phyloP scores from a whole-genome alignment of 2,888 invertebrate genomes.

The Ochlodes sylvanus region DNA sequence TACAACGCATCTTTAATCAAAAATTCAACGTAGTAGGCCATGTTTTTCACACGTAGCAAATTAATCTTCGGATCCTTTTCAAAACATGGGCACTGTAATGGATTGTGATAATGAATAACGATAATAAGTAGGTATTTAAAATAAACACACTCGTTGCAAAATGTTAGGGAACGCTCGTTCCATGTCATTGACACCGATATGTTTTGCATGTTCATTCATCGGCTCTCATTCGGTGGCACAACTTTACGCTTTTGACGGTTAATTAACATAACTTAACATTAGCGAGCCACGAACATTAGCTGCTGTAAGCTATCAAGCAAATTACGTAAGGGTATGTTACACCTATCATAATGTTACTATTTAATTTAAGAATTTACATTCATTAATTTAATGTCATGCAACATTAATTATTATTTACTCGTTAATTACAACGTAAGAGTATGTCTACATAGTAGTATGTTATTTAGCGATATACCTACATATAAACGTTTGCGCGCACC shows the following conservation, averaged over 20 bases:
- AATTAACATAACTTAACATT: slow-evolving; percentile 13
- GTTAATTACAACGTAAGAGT: no score
- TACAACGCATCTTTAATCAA: no score
- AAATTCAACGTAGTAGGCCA: no score
- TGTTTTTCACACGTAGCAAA: no score
- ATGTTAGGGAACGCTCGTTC: slow-evolving; percentile 13
- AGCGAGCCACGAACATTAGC: slow-evolving; percentile 7
- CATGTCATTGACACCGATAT: slow-evolving; percentile 27
- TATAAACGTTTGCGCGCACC: no score
- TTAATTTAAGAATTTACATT: not conserved
- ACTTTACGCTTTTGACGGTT: slow-evolving; percentile 8
- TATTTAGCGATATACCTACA: no score
- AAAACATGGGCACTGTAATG: no score
- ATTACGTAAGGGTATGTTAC: not conserved
- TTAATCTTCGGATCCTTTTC: no score
- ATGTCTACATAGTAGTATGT: no score
- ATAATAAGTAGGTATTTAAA: not conserved
- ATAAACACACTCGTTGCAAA: slow-evolving; percentile 13
- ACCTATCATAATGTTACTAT: not conserved
- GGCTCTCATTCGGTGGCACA: slow-evolving; percentile 9
- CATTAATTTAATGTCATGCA: no score
- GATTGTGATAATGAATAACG: not conserved
- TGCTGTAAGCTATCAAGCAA: not conserved
- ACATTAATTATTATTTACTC: no score
- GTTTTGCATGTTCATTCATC: slow-evolving; percentile 26